phyloP scores from a whole-genome alignment of 2,113 vertebrate species.

The Lepus europaeus region DNA sequence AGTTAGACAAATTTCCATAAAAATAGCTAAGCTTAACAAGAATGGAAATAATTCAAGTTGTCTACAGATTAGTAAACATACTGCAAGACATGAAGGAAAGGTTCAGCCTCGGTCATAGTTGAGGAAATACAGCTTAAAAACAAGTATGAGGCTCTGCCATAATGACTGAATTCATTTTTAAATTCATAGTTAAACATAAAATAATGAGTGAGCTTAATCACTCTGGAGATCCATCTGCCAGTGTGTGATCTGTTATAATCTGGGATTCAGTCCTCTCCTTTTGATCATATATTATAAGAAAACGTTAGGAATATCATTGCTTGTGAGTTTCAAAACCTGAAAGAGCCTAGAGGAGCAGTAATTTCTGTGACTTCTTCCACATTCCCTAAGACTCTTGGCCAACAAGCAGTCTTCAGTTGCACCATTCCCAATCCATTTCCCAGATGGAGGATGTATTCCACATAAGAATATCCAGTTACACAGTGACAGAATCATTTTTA shows the following conservation, averaged over 20 bases:
- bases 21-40: constrained; percentile 32
- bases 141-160: neutral
- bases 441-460: neutral
- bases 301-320: neutral
- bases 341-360: neutral
- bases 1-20: constrained; percentile 27
- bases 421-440: neutral
- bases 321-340: neutral
- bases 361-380: neutral
- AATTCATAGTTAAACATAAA: neutral
- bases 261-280: neutral
- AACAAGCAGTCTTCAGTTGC: neutral
- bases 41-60: constrained; percentile 14
- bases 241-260: neutral
- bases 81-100: neutral
- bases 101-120: neutral
- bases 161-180: constrained; percentile 32
- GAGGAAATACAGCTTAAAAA: constrained; percentile 18
- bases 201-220: neutral
- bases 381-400: neutral
- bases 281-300: neutral
- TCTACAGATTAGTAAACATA: constrained; percentile 8
- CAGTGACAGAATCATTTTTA: neutral
- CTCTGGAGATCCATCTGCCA: neutral
- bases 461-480: neutral